Conservation (phyloP, 2,113 vertebrate genomes). For the Patagioenas fasciata region DNA sequence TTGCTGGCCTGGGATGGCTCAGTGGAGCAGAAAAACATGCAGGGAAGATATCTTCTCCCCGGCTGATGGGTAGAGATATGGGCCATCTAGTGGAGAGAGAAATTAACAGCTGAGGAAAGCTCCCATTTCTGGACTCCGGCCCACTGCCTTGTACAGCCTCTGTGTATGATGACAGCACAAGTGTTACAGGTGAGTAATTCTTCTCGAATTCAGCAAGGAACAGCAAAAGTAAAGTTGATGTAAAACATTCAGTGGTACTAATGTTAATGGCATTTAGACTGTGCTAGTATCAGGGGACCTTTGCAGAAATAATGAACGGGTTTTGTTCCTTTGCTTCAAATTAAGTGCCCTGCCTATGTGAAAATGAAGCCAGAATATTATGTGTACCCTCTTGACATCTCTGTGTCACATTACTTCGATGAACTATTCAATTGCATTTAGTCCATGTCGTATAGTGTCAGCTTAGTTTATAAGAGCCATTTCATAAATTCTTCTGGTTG, state of each 20-base stretch:
- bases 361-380: background rate
- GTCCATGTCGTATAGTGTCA: background rate
- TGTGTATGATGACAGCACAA: fast-evolving
- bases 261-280: background rate
- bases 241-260: background rate
- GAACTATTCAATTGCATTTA: background rate
- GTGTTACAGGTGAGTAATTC: background rate
- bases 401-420: background rate
- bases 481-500: background rate
- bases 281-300: background rate
- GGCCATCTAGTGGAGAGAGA: constrained; percentile 54
- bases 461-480: background rate
- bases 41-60: background rate
- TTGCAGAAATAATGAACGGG: background rate
- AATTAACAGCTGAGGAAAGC: background rate
- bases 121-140: background rate
- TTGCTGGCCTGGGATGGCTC: background rate
- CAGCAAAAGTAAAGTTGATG: background rate
- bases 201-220: background rate
- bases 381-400: background rate
- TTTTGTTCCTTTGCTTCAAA: background rate
- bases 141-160: background rate
- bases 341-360: fast-evolving
- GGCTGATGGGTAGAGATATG: background rate
- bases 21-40: background rate